Conservation (phyloP, 53 echinoderm and acorn worm genomes). For the Patiria pectinifera region DNA sequence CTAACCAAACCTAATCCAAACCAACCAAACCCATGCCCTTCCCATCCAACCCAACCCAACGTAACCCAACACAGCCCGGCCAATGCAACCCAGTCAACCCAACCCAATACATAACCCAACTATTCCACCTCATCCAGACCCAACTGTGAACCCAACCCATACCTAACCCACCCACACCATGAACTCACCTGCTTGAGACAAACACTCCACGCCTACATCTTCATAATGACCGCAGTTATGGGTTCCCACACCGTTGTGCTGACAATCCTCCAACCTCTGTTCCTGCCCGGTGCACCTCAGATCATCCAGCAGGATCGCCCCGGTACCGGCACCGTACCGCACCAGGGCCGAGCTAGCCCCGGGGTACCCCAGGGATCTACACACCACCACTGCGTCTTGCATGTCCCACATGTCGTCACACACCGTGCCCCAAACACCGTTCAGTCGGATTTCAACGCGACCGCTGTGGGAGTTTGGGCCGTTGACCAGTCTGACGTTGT, state of each 20-base stretch:
- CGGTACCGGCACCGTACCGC: constrained; percentile 64
- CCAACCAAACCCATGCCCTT: too few relatives aligned
- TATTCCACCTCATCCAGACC: background rate
- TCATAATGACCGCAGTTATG: constrained; percentile 76
- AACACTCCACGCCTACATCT: constrained; percentile 73
- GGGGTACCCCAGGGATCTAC: constrained; percentile 59
- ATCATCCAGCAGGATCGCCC: constrained; percentile 69
- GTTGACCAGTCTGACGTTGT: constrained; percentile 16
- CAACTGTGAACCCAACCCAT: background rate
- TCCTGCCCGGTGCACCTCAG: constrained; percentile 73
- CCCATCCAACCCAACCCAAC: constrained; percentile 1
- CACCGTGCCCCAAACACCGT: constrained; percentile 78
- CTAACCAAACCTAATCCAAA: too few relatives aligned
- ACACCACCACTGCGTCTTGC: constrained; percentile 72
- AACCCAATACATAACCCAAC: background rate
- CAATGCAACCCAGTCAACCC: too few relatives aligned
- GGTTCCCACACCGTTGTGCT: constrained; percentile 41
- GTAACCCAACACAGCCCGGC: too few relatives aligned
- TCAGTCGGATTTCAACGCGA: constrained; percentile 70
- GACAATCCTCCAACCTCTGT: constrained; percentile 60
- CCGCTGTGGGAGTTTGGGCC: constrained; percentile 48
- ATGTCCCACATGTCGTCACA: constrained; percentile 80
- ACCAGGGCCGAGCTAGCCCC: constrained; percentile 39
- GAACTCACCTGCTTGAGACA: constrained; percentile 55
- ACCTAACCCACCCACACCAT: background rate